Evolutionary conservation across 1,140 invertebrate genomes (phyloP).

Genomic region (Spodoptera litura): DNA sequence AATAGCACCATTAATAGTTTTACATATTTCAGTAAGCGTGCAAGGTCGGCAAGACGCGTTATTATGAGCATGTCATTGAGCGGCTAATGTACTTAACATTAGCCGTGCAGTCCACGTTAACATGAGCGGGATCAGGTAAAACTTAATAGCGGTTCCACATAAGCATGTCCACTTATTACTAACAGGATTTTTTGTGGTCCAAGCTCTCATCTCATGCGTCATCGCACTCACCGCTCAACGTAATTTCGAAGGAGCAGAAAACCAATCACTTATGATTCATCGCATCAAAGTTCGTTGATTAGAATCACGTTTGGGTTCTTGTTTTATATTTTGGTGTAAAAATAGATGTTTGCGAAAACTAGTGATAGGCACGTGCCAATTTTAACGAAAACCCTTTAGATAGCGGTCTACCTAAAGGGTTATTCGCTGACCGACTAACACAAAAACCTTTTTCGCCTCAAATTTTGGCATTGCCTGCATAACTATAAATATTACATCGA

Average conservation of each 20-base stretch:
- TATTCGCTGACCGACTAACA: slow-evolving; percentile 25
- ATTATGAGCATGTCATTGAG: slow-evolving; percentile 18
- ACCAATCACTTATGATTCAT: slow-evolving; percentile 42
- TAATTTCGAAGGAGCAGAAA: slow-evolving; percentile 27
- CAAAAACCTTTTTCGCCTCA: slow-evolving; percentile 13
- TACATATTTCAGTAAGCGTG: slow-evolving; percentile 40
- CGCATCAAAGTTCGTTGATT: slow-evolving; percentile 30
- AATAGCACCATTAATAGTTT: slow-evolving; percentile 37
- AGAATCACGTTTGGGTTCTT: slow-evolving; percentile 27
- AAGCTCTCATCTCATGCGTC: slow-evolving; percentile 33
- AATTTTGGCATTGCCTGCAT: slow-evolving; percentile 21
- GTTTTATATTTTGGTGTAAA: slow-evolving; percentile 25
- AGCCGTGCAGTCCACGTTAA: slow-evolving; percentile 8
- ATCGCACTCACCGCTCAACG: slow-evolving; percentile 38
- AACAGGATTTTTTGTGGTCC: slow-evolving; percentile 43
- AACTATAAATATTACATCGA: slow-evolving; percentile 36
- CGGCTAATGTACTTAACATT: slow-evolving; percentile 36
- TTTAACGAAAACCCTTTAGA: slow-evolving; percentile 33
- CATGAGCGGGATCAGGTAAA: slow-evolving; percentile 12
- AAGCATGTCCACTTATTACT: slow-evolving; percentile 21
- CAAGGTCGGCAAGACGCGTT: slow-evolving; percentile 43
- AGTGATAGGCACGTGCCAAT: slow-evolving; percentile 36
- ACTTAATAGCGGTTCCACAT: not conserved
- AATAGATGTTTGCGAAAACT: slow-evolving; percentile 20
- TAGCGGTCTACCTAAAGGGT: slow-evolving; percentile 30